Conservation (phyloP, 2,113 vertebrate genomes). For the Ophthalmolycus amberensis region DNA sequence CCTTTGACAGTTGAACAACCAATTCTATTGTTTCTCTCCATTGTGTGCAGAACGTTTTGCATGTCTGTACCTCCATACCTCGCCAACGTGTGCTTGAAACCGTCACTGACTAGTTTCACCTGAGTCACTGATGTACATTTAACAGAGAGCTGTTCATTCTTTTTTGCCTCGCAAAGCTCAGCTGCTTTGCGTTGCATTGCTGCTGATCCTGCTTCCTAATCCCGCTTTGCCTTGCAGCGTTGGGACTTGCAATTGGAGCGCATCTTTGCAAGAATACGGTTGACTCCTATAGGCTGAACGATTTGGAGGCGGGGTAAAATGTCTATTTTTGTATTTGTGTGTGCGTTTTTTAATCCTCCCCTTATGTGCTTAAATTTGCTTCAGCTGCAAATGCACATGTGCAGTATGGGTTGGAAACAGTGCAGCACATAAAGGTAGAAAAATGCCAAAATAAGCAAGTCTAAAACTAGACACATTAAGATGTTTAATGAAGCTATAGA, state of each 20-base stretch:
- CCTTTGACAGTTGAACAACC: not conserved
- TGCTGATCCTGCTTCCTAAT: conserved; percentile 35
- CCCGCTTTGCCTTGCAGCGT: conserved; percentile 5
- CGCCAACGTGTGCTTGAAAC: not conserved
- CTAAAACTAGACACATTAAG: conserved; percentile 1
- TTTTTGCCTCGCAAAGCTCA: conserved; percentile 16
- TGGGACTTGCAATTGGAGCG: conserved; percentile 32
- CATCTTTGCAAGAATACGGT: conserved; percentile 11
- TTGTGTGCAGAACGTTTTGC: not conserved
- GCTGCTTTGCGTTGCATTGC: conserved; percentile 31
- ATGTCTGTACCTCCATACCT: too few species aligned
- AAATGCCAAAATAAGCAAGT: not conserved
- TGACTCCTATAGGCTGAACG: not conserved
- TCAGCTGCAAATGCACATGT: not conserved
- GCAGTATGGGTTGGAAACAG: not conserved
- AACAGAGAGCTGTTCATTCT: not conserved
- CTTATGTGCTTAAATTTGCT: not conserved
- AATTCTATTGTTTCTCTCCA: not conserved
- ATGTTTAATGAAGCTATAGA: not conserved
- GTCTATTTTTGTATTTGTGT: conserved; percentile 2
- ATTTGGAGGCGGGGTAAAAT: not conserved
- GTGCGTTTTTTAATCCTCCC: not conserved
- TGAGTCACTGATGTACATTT: conserved; percentile 13
- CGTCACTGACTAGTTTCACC: not conserved
- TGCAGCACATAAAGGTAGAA: not conserved